Conservation (phyloP, 2,888 invertebrate genomes). For the Dolichomitus sp. region DNA sequence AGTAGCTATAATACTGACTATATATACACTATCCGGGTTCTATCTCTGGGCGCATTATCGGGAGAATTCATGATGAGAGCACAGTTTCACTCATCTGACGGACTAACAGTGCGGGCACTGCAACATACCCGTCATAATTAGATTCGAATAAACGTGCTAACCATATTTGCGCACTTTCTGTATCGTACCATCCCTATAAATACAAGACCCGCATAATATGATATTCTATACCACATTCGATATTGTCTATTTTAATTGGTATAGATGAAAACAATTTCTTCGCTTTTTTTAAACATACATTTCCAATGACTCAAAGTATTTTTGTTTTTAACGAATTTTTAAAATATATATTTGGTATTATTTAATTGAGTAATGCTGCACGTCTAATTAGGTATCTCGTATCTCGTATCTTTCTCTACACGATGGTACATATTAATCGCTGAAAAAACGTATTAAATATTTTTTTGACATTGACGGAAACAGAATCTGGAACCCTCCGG, state of each 20-base stretch:
- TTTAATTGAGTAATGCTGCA: too few species aligned
- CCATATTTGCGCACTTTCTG: constrained; percentile 2
- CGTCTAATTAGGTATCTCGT: too few species aligned
- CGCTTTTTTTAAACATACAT: too few species aligned
- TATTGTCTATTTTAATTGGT: constrained; percentile 32
- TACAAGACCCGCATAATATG: constrained; percentile 34
- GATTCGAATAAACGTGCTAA: constrained; percentile 46
- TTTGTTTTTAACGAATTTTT: too few species aligned
- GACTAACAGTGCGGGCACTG: constrained; percentile 39
- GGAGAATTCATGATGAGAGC: constrained; percentile 48
- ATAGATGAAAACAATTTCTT: not conserved
- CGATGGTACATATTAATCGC: too few species aligned
- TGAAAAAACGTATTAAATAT: too few species aligned
- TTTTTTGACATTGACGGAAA: too few species aligned
- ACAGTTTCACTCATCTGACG: constrained; percentile 49
- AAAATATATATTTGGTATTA: too few species aligned
- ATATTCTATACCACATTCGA: constrained; percentile 17
- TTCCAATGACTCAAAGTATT: too few species aligned
- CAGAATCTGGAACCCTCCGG: too few species aligned
- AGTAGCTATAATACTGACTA: constrained; percentile 19
- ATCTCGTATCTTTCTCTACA: too few species aligned
- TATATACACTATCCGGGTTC: constrained; percentile 1
- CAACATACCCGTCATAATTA: constrained; percentile 35
- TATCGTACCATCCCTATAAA: constrained; percentile 38
- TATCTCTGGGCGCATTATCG: constrained; percentile 46